Percentiles rank a stretch among this genome's conserved stretches.
Evolutionary conservation across 1,140 invertebrate genomes (phyloP).

Genomic region (Thrips palmi): DNA sequence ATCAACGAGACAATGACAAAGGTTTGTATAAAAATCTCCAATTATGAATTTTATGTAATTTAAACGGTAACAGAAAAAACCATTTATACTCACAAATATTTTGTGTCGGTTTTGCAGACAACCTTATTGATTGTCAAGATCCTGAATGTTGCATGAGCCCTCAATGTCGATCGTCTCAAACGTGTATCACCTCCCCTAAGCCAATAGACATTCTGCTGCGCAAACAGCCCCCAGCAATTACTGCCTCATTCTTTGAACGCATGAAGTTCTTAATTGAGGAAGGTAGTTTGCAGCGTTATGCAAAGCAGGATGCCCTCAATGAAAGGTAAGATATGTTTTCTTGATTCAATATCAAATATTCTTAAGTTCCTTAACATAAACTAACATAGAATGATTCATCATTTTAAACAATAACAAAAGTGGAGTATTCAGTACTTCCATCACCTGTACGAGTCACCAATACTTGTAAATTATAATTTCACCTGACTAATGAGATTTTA

Average conservation of each 20-base stretch:
- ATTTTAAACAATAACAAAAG: neutral
- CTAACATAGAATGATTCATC: constrained; percentile 1
- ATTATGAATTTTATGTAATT: constrained; percentile 7
- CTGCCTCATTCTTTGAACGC: constrained; percentile 92
- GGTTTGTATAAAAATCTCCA: constrained; percentile 34
- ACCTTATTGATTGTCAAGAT: constrained; percentile 90
- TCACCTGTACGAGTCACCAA: no score
- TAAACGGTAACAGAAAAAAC: neutral
- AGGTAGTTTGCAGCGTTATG: constrained; percentile 92
- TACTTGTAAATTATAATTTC: no score
- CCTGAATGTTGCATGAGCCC: constrained; percentile 82
- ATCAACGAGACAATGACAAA: constrained; percentile 89
- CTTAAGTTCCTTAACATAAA: neutral
- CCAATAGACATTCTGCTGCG: constrained; percentile 83
- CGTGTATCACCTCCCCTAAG: constrained; percentile 81
- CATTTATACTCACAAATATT: neutral
- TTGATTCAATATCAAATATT: constrained; percentile 1
- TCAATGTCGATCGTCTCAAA: constrained; percentile 63
- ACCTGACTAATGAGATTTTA: no score
- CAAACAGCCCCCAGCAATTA: constrained; percentile 87
- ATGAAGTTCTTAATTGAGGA: constrained; percentile 97
- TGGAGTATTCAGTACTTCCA: no score
- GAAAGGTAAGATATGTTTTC: constrained; percentile 61
- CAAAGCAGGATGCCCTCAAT: constrained; percentile 84
- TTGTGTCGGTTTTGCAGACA: constrained; percentile 46